Evolutionary conservation across 92 coral and sea anemone genomes (phyloP).

Genomic region (Porites divaricata): DNA sequence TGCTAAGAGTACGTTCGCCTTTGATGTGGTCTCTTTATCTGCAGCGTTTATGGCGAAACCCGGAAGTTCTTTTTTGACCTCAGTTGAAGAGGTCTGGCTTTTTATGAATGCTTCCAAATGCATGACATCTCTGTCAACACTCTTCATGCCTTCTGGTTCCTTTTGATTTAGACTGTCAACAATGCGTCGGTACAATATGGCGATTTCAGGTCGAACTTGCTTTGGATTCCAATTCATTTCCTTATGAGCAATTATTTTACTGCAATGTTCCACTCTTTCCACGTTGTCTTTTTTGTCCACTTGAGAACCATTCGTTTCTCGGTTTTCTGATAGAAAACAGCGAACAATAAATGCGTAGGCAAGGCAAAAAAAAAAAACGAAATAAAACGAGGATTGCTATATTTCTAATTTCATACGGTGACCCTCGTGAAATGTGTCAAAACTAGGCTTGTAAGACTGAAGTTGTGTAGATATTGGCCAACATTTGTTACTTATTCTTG

Average conservation of each 20-base stretch:
- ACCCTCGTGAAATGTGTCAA: no score
- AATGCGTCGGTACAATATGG: neutral
- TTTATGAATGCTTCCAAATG: neutral
- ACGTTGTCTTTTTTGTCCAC: neutral
- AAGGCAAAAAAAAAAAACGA: no score
- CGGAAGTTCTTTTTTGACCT: neutral
- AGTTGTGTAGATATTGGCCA: no score
- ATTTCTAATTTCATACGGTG: no score
- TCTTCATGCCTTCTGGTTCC: neutral
- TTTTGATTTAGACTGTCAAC: neutral
- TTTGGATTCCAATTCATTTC: conserved; percentile 3
- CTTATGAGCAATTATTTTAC: no score
- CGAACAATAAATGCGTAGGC: neutral
- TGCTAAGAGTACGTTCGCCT: neutral
- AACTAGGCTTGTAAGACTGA: no score
- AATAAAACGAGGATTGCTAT: no score
- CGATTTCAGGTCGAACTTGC: conserved; percentile 2
- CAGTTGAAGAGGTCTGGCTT: neutral
- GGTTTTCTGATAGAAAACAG: neutral
- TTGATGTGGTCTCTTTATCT: neutral
- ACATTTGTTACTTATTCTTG: no score
- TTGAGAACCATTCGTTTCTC: neutral
- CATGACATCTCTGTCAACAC: neutral
- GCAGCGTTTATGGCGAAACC: neutral
- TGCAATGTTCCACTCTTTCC: neutral